These are phyloP conservation scores for Callithrix jacchus DNA, from an alignment of 2,113 vertebrate genomes.

Conservation along the genomic window DNA sequence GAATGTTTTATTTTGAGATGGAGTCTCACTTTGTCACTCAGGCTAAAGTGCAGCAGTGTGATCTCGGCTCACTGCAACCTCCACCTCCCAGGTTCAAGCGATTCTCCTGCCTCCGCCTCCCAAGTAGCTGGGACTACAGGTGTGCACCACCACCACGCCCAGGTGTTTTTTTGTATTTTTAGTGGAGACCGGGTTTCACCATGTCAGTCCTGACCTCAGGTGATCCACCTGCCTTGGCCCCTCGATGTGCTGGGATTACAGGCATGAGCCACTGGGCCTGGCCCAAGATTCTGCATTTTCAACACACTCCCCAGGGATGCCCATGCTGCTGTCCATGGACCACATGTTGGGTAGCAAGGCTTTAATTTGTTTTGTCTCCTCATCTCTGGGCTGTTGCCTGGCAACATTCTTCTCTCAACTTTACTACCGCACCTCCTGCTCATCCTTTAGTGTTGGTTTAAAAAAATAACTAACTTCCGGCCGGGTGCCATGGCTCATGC, in stretches of 20 bases:
- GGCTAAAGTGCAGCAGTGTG: background rate
- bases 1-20: background rate
- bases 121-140: background rate
- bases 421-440: background rate
- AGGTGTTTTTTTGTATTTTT: background rate
- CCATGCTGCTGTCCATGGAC: background rate
- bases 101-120: background rate
- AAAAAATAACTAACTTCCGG: background rate
- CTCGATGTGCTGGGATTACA: background rate
- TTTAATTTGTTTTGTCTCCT: background rate
- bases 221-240: background rate
- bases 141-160: background rate
- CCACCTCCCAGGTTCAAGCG: background rate
- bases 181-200: background rate
- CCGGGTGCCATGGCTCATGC: accelerated
- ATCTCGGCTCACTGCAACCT: background rate
- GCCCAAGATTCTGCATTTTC: background rate
- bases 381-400: background rate
- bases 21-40: background rate
- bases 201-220: background rate
- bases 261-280: too few relatives aligned
- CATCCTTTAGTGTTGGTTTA: background rate
- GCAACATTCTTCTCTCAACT: background rate
- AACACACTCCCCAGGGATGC: background rate
- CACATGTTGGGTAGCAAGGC: background rate